A percentile compares a stretch with the other conserved stretches of the same genome.
Evolutionary conservation across 2,113 vertebrate genomes (phyloP).

Genomic region (Myiopsitta monachus): DNA sequence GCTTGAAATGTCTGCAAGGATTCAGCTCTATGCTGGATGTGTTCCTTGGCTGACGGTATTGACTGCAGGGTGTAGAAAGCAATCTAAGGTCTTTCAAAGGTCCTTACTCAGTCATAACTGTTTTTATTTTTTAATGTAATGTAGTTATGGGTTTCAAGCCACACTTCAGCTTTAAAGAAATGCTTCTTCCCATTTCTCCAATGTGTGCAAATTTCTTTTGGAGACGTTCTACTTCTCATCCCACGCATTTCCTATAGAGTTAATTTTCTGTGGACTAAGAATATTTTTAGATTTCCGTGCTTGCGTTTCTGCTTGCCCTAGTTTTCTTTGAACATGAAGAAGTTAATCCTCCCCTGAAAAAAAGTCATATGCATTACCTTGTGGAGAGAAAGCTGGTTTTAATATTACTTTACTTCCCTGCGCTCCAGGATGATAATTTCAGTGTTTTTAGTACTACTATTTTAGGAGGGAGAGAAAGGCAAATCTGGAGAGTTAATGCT

Average conservation of each 20-base stretch:
- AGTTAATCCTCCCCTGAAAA: conserved; percentile 31
- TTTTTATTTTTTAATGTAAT: neutral
- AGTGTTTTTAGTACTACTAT: neutral
- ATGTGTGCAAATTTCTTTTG: neutral
- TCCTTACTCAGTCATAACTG: neutral
- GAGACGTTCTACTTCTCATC: neutral
- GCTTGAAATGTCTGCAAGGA: neutral
- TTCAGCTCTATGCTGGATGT: neutral
- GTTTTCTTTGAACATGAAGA: conserved; percentile 28
- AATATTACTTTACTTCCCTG: neutral
- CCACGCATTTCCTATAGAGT: neutral
- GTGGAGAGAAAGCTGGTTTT: neutral
- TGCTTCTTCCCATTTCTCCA: neutral
- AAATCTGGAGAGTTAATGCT: neutral
- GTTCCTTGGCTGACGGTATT: neutral
- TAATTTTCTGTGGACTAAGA: conserved; percentile 8
- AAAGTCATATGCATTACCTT: neutral
- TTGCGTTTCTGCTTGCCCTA: conserved; percentile 11
- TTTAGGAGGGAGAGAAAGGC: neutral
- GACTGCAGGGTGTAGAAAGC: neutral
- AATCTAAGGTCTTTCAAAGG: neutral
- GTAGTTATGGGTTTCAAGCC: neutral
- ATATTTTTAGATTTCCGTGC: conserved; percentile 8
- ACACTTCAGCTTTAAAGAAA: neutral
- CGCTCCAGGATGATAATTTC: neutral